Percentiles rank a stretch among this genome's conserved stretches.
Evolutionary conservation across 2,888 invertebrate species (phyloP).

Genomic region (Sarcophaga rosellei): DNA sequence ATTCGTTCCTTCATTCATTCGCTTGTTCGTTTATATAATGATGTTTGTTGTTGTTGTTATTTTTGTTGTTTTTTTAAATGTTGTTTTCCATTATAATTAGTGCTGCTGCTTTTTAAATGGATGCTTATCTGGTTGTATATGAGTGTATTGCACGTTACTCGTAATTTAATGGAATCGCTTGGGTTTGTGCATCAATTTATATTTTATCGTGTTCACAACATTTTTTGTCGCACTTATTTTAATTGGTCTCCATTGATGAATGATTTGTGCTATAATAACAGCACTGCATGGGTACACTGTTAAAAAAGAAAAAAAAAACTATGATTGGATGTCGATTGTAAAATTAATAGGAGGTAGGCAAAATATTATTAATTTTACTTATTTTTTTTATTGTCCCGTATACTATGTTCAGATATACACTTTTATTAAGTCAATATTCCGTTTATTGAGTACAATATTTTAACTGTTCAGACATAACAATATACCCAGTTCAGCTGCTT

Average conservation of each 20-base stretch:
- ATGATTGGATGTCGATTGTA: too few relatives aligned
- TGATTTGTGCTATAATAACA: conserved; percentile 39
- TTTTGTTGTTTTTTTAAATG: conserved; percentile 20
- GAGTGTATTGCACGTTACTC: not conserved
- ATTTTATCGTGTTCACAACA: conserved; percentile 72
- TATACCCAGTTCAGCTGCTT: too few relatives aligned
- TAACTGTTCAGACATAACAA: too few relatives aligned
- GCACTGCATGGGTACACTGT: conserved; percentile 35
- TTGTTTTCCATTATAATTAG: conserved; percentile 54
- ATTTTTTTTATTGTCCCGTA: too few relatives aligned
- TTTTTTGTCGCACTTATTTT: conserved; percentile 73
- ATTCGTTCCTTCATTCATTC: conserved; percentile 38
- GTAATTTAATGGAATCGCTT: conserved; percentile 12
- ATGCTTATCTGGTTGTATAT: not conserved
- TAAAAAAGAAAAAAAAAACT: not conserved
- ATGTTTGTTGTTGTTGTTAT: not conserved
- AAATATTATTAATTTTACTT: too few relatives aligned
- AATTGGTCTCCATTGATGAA: conserved; percentile 79
- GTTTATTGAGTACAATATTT: too few relatives aligned
- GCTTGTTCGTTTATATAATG: not conserved
- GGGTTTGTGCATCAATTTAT: conserved; percentile 73
- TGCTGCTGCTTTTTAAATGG: conserved; percentile 50
- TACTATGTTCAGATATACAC: too few relatives aligned
- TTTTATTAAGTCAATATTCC: too few relatives aligned
- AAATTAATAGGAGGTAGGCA: too few relatives aligned